phyloP scores from a whole-genome alignment of 2,888 invertebrate genomes.

The Tanytarsus gracilentus region DNA sequence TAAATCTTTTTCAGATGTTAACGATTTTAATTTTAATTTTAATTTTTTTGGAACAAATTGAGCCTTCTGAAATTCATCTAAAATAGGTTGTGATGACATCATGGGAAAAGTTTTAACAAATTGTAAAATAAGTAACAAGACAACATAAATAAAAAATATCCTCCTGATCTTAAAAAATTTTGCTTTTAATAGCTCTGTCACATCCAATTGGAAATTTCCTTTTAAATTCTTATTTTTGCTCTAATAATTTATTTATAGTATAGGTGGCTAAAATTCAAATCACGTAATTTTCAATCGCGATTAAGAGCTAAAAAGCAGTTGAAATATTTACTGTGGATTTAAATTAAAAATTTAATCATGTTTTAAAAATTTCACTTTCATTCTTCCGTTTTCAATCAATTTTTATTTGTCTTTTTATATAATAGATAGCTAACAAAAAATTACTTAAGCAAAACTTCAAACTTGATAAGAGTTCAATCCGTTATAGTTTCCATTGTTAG shows the following conservation, averaged over 20 bases:
- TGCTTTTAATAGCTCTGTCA: not conserved
- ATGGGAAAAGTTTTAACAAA: not conserved
- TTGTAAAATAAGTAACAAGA: not conserved
- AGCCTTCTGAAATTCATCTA: not conserved
- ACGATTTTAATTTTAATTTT: slow-evolving; percentile 12
- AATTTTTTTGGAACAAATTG: not conserved
- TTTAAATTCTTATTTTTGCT: too few species aligned
- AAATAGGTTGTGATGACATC: not conserved
- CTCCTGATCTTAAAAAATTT: not conserved
- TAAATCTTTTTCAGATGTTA: slow-evolving; percentile 12
- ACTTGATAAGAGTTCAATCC: slow-evolving; percentile 18
- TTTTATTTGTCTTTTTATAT: not conserved
- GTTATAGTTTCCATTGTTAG: slow-evolving; percentile 6
- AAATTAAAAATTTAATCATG: not conserved
- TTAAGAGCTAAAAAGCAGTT: not conserved
- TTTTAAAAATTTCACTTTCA: not conserved
- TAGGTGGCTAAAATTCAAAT: not conserved
- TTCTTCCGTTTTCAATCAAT: not conserved
- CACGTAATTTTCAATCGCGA: not conserved
- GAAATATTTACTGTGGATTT: not conserved
- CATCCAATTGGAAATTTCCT: too few species aligned
- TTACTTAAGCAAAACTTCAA: too few species aligned
- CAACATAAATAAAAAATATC: not conserved
- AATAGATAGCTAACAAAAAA: too few species aligned
- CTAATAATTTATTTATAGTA: too few species aligned